These are phyloP conservation scores for Aricia artaxerxes DNA, from an alignment of 2,888 invertebrate genomes.

Conservation along the genomic window DNA sequence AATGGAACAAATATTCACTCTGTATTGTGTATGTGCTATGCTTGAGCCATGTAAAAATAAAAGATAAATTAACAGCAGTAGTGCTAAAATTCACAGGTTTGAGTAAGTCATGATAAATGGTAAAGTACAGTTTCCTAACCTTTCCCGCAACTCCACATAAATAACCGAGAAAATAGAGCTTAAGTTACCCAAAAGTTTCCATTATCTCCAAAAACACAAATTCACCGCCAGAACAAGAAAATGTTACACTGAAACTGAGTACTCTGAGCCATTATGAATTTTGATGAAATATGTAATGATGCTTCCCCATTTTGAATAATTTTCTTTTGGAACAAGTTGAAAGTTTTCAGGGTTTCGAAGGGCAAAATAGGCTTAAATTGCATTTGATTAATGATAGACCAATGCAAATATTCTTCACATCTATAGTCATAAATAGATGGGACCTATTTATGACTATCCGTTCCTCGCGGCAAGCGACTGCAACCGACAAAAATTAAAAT, in stretches of 20 bases:
- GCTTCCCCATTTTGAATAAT: neutral
- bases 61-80: neutral
- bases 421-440: no score
- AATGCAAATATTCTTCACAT: no score
- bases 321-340: neutral
- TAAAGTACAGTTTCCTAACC: neutral
- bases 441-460: no score
- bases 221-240: neutral
- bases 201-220: neutral
- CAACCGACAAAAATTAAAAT: no score
- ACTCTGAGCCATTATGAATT: neutral
- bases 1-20: no score
- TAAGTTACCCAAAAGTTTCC: slow-evolving; percentile 10
- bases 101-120: neutral
- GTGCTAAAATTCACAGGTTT: no score
- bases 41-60: neutral
- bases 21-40: no score
- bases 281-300: neutral
- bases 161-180: neutral
- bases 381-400: no score
- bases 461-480: no score
- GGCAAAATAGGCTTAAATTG: no score
- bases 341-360: neutral
- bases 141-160: neutral
- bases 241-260: neutral